Evolutionary conservation across 2,888 invertebrate genomes (phyloP).

Genomic region (Amiota minor): DNA sequence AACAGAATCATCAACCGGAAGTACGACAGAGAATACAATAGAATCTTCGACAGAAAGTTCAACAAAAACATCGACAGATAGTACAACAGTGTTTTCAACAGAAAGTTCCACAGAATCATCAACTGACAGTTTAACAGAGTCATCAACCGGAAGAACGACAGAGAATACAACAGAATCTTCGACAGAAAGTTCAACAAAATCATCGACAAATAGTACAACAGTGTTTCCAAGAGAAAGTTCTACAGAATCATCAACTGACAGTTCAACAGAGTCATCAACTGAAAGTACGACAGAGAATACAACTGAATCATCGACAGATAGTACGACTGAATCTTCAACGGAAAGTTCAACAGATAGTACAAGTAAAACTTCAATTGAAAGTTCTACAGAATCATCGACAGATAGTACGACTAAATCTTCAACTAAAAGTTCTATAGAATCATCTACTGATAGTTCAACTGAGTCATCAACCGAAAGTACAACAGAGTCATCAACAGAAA

Average conservation of each 20-base stretch:
- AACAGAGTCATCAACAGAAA: not conserved
- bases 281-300: conserved; percentile 9
- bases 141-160: not conserved
- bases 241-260: not conserved
- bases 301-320: not conserved
- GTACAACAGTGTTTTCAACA: not conserved
- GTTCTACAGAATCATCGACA: not conserved
- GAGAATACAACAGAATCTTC: conserved; percentile 16
- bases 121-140: conserved; percentile 7
- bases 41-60: not conserved
- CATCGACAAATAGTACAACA: not conserved
- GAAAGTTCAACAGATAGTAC: not conserved
- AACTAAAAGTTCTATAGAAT: not conserved
- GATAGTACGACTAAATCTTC: not conserved
- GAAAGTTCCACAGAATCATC: not conserved
- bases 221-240: not conserved
- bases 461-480: conserved; percentile 5
- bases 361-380: not conserved
- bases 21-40: conserved; percentile 11
- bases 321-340: not conserved
- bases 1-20: conserved; percentile 1
- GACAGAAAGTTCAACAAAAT: not conserved
- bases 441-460: conserved; percentile 9
- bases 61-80: conserved; percentile 1
- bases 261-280: conserved; percentile 12